Conservation (phyloP, 2,888 invertebrate genomes). For the Drosophila tripunctata region DNA sequence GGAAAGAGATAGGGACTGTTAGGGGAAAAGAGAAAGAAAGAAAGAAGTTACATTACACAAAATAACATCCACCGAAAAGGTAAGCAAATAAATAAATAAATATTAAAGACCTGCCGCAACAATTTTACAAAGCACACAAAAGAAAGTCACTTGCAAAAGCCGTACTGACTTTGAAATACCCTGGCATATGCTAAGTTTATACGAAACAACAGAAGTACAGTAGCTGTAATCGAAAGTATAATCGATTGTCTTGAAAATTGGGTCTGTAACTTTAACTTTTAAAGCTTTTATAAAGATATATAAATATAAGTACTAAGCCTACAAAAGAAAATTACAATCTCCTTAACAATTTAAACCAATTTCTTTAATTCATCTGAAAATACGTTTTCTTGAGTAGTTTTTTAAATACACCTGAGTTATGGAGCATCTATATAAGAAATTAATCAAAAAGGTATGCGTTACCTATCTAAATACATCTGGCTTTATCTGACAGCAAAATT, state of each 20-base stretch:
- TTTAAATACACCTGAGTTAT: too few relatives aligned
- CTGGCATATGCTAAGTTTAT: neutral
- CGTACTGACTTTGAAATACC: conserved; percentile 2
- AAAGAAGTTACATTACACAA: conserved; percentile 10
- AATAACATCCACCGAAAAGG: conserved; percentile 4
- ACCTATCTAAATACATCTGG: too few relatives aligned
- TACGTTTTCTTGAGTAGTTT: too few relatives aligned
- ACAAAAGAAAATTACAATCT: too few relatives aligned
- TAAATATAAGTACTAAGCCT: too few relatives aligned
- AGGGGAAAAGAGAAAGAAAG: conserved; percentile 3
- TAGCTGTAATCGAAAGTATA: neutral
- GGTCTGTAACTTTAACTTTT: neutral
- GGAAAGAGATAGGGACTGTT: too few relatives aligned
- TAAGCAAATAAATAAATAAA: conserved; percentile 23
- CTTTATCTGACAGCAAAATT: too few relatives aligned
- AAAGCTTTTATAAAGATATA: neutral
- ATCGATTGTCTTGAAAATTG: too few relatives aligned
- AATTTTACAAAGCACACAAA: conserved; percentile 48
- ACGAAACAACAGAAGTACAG: neutral
- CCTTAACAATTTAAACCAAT: too few relatives aligned
- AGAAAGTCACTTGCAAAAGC: neutral
- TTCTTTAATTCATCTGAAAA: too few relatives aligned
- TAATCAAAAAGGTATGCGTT: too few relatives aligned
- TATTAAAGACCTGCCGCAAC: conserved; percentile 62
- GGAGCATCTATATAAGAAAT: too few relatives aligned